phyloP scores from a whole-genome alignment of 2,113 vertebrate genomes.

The Myotis lucifugus region DNA sequence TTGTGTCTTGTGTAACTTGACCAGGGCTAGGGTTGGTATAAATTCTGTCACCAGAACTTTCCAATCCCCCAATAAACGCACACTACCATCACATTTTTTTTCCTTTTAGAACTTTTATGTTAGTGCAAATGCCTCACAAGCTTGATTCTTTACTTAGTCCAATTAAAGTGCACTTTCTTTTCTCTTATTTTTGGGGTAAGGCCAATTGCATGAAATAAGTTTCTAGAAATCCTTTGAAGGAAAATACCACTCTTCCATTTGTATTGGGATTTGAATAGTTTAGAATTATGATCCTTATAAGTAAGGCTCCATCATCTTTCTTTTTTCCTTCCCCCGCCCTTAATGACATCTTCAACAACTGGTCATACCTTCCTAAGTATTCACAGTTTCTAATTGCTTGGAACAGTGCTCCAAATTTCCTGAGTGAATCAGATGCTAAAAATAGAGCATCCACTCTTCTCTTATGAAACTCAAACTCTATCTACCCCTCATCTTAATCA shows the following conservation, averaged over 20 bases:
- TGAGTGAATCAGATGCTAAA: constrained; percentile 73
- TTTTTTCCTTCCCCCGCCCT: neutral
- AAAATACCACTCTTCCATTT: neutral
- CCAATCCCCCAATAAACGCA: neutral
- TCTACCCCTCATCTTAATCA: neutral
- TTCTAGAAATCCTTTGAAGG: constrained; percentile 2
- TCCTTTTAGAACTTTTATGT: neutral
- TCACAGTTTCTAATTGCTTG: constrained; percentile 39
- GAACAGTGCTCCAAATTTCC: constrained; percentile 40
- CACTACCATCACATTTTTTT: neutral
- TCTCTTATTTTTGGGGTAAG: neutral
- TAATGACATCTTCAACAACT: constrained; percentile 4
- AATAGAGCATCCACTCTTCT: constrained; percentile 40
- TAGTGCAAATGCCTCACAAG: neutral
- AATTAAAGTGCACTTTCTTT: constrained; percentile 32
- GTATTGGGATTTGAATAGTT: neutral
- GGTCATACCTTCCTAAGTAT: constrained; percentile 61
- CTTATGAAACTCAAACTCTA: neutral
- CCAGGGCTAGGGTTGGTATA: neutral
- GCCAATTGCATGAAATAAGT: neutral
- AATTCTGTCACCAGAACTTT: neutral
- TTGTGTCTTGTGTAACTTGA: neutral
- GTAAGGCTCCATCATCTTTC: neutral
- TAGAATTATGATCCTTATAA: neutral
- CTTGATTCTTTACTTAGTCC: constrained; percentile 42